These are phyloP conservation scores for Remorina albescens DNA, from an alignment of 2,797 vertebrate species.

Conservation along the genomic window DNA sequence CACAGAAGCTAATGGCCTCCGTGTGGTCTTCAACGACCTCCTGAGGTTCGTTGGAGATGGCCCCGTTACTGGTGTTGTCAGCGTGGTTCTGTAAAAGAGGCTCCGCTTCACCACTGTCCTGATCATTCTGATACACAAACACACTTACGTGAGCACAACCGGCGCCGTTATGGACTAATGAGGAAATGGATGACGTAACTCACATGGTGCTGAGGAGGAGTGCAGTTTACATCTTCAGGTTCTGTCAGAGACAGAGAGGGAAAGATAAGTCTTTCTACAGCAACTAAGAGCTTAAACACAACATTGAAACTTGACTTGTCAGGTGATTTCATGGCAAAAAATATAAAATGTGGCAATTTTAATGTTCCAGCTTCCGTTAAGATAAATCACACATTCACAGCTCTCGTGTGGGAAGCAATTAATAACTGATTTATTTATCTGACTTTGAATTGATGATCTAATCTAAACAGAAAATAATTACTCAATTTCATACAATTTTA, in stretches of 20 bases:
- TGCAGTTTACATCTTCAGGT: slow-evolving; percentile 94
- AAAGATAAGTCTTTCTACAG: background rate
- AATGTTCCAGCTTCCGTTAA: background rate
- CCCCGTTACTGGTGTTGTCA: slow-evolving; percentile 41
- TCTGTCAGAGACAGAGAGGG: slow-evolving; percentile 79
- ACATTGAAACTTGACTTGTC: background rate
- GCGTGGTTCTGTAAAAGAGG: slow-evolving; percentile 66
- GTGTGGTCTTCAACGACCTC: slow-evolving; percentile 72
- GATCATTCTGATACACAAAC: slow-evolving; percentile 47
- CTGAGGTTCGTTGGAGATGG: slow-evolving; percentile 36
- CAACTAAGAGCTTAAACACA: background rate
- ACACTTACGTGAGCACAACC: background rate
- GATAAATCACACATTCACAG: too few relatives aligned
- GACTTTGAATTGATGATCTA: too few relatives aligned
- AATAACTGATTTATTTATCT: too few relatives aligned
- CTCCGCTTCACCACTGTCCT: slow-evolving; percentile 73
- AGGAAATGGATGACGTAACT: slow-evolving; percentile 65
- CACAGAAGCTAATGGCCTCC: slow-evolving; percentile 92
- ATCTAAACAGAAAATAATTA: too few relatives aligned
- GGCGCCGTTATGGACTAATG: accelerated
- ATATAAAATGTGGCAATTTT: background rate
- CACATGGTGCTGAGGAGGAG: slow-evolving; percentile 88
- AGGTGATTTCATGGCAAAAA: background rate
- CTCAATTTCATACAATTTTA: too few relatives aligned
- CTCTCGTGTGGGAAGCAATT: too few relatives aligned